A percentile compares a stretch with the other conserved stretches of the same genome.
Conservation (phyloP, 2,797 vertebrate genomes). For the Poeciliopsis presidionis region DNA sequence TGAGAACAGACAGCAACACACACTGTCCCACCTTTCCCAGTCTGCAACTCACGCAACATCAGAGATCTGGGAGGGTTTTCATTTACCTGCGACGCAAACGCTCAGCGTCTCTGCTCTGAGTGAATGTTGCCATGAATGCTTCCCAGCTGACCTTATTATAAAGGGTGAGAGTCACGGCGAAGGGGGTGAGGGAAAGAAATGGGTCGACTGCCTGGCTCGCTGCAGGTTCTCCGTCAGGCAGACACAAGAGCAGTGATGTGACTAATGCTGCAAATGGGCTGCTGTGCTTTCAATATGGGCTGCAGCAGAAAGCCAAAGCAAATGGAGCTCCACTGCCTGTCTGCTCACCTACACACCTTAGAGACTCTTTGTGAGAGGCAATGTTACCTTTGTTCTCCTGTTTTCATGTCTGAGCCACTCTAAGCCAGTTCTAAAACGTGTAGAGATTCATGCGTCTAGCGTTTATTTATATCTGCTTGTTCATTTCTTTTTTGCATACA, state of each 20-base stretch:
- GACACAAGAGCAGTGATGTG: slow-evolving; percentile 67
- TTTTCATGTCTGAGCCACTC: slow-evolving; percentile 47
- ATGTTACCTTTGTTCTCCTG: slow-evolving; percentile 65
- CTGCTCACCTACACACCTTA: slow-evolving; percentile 56
- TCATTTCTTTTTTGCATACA: background rate
- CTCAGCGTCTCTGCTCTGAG: slow-evolving; percentile 45
- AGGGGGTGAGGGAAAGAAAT: slow-evolving; percentile 41
- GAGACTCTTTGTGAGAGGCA: slow-evolving; percentile 55
- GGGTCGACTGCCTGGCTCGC: slow-evolving; percentile 49
- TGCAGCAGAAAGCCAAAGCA: slow-evolving; percentile 50
- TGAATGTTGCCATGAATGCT: slow-evolving; percentile 64
- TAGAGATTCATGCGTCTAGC: background rate
- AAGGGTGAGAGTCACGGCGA: slow-evolving; percentile 50
- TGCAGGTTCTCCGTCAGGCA: slow-evolving; percentile 65
- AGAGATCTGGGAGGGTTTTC: slow-evolving; percentile 47
- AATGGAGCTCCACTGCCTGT: slow-evolving; percentile 35
- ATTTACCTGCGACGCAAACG: slow-evolving; percentile 65
- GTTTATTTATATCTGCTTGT: background rate
- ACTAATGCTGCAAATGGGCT: slow-evolving; percentile 74
- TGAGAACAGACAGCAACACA: slow-evolving; percentile 42
- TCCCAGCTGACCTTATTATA: slow-evolving; percentile 79
- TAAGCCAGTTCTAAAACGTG: slow-evolving; percentile 4
- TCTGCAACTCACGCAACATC: slow-evolving; percentile 20
- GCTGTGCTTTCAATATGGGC: slow-evolving; percentile 52
- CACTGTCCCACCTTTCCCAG: slow-evolving; percentile 32